Percentiles rank a stretch among this genome's conserved stretches.
phyloP scores from a whole-genome alignment of 2,888 invertebrate genomes.

The Aquatica leii region DNA sequence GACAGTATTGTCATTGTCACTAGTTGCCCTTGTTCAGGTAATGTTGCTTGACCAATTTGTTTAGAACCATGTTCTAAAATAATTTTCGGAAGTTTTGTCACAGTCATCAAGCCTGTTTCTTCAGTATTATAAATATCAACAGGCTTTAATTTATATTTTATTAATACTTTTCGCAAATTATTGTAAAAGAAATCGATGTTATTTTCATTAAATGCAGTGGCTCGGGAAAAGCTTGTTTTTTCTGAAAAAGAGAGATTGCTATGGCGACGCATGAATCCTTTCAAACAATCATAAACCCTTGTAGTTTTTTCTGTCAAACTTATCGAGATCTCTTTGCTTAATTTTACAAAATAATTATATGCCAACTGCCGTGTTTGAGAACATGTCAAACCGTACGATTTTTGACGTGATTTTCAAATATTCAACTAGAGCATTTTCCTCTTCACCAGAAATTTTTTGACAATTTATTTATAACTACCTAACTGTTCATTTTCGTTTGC shows the following conservation, averaged over 20 bases:
- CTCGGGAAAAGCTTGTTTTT: no score
- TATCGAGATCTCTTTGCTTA: no score
- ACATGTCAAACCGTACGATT: conserved; percentile 11
- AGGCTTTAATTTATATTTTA: conserved; percentile 1
- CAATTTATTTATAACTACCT: conserved; percentile 7
- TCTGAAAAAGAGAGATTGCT: no score
- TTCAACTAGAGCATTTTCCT: no score
- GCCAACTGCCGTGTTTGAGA: no score
- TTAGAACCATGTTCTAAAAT: not conserved
- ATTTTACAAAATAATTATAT: no score
- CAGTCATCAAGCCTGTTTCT: conserved; percentile 2
- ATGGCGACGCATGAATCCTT: no score
- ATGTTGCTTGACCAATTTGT: not conserved
- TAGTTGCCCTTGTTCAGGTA: no score
- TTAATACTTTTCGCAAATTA: conserved; percentile 8
- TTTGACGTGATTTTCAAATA: conserved; percentile 8
- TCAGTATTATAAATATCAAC: not conserved
- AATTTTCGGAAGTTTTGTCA: not conserved
- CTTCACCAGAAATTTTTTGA: not conserved
- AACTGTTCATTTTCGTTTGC: conserved; percentile 5
- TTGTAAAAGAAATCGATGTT: conserved; percentile 8
- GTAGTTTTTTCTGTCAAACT: conserved; percentile 1
- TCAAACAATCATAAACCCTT: not conserved
- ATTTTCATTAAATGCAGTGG: conserved; percentile 4
- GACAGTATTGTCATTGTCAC: no score